Evolutionary conservation across 2,113 vertebrate genomes (phyloP), one percentile per base, ranked within the genome.

Genomic region (Talpa occidentalis): DNA sequence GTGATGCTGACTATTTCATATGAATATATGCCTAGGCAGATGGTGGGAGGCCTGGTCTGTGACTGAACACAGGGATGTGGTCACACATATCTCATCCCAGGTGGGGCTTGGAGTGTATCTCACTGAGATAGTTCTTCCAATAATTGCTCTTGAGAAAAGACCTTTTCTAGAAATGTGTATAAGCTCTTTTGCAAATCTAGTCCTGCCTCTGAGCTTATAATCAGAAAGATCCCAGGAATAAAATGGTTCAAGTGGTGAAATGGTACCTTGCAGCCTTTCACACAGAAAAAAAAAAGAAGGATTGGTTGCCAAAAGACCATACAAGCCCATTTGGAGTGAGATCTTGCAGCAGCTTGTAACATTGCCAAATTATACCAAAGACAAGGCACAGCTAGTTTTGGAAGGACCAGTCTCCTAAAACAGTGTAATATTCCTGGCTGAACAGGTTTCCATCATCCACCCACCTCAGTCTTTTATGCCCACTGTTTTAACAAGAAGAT

Each of bases 401-500:
- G 98, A 99, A 26, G 99, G 98, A 88, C 99, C 98, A 37, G 92
- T 99, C 81, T 98, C 99, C 1, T 98, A 40, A 96, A 98, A 96
- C 98, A 98, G 97, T 49, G 98, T 99, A 79, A 98, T 98, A 10
- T 99, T 99, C 88, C 97, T 99, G 96, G 98, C 99, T 92, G 98
- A 99, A 98, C 99, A 99, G 98, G 98, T 99, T 98, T 99, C 99
- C 99, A 99, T 95, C 99, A 70, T 98, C 99, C 92, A 80, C 98
- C 99, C 88, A 99, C 99, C 98, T 99, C 99, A 98, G 99, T 99
- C 32, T 99, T 99, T 98, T 99, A 99, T 0, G 98, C 99, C 0
- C 98, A 99, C 95, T 99, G 98, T 98, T 98, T 98, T 95, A 98
- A 91, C 90, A 98, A 99, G 98, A 99, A 98, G 97, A 99, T 99